phyloP scores from a whole-genome alignment of 1,140 invertebrate species.

The Saxidomus purpurata region DNA sequence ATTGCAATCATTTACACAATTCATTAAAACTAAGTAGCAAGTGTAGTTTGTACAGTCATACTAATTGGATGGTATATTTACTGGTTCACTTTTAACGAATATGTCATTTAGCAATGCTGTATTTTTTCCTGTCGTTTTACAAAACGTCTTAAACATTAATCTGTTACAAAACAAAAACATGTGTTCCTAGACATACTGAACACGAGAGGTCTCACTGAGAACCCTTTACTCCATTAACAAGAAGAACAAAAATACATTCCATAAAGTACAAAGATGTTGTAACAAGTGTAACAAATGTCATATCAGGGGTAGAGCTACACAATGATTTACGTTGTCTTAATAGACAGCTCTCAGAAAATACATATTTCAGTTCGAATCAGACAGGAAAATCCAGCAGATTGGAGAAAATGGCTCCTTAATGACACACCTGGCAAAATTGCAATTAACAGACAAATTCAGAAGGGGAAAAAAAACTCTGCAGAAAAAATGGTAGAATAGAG shows the following conservation, averaged over 20 bases:
- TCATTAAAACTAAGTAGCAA: background rate
- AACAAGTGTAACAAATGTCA: slow-evolving; percentile 48
- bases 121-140: background rate
- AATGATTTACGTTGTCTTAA: slow-evolving; percentile 33
- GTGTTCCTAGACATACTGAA: background rate
- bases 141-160: slow-evolving; percentile 3
- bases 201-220: slow-evolving; percentile 20
- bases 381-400: background rate
- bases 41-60: background rate
- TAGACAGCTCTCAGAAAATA: slow-evolving; percentile 1
- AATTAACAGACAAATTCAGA: background rate
- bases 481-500: background rate
- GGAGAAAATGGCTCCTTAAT: background rate
- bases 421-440: slow-evolving; percentile 32
- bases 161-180: slow-evolving; percentile 10
- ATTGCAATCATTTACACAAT: background rate
- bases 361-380: slow-evolving; percentile 25
- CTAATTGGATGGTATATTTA: background rate
- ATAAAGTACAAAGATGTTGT: slow-evolving; percentile 17
- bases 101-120: background rate
- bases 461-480: background rate
- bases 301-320: background rate
- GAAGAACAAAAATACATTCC: slow-evolving; percentile 1
- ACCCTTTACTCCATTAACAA: slow-evolving; percentile 28
- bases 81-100: background rate